Base-by-base conservation (phyloP, 2,888 invertebrate species). In the Ichneumoninae sp. region DNA sequence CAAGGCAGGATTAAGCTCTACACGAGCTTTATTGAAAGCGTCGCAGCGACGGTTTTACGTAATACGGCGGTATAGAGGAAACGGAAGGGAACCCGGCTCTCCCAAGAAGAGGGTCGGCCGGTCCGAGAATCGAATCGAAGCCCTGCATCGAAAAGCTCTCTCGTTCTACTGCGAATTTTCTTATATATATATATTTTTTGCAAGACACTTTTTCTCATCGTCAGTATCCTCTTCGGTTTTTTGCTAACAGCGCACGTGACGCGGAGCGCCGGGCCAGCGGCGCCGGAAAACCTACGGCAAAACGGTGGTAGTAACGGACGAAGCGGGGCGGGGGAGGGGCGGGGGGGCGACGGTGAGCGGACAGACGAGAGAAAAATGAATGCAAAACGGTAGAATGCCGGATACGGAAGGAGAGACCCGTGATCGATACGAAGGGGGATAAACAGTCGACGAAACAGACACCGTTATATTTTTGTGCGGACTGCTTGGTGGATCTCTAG, bases 21-120 rank as follows among this genome's bases (percentile, higher is more conserved):
- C 70, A 80, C 82, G 82, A 86, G 84, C 72, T 84, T 86, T 84
- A 84, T 86, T 86, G 80, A 86, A 86, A 82, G 78, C 75, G 60
- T 66, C 76, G 71, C 75, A 71, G 72, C 72, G 75, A 33, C 40
- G 52, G 54, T 83, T 68, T 75, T 78, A 74, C 80, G 68, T 57
- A 75, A 76, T 65, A 54, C 66, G 66, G 22, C 52, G 52, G 66
- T 52, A 7, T 10, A 68, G 69, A 66, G 22, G 54, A 26, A 70
- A 65, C 44, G 72, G 65, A 19, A 54, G 44, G 54, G 70, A 47
- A 54, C 44, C 60, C 69, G 60, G n/a, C 13, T 36, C 40, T 50
- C 22, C 36, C 36, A 62, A 44, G 75, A 69, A 44, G 52, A 54
- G 19, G 52, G 52, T 26, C 30, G 33, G 16, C 62, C 30, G 30